Base-by-base conservation (phyloP, 2,797 vertebrate genomes). In the Peromyscus eremicus region DNA sequence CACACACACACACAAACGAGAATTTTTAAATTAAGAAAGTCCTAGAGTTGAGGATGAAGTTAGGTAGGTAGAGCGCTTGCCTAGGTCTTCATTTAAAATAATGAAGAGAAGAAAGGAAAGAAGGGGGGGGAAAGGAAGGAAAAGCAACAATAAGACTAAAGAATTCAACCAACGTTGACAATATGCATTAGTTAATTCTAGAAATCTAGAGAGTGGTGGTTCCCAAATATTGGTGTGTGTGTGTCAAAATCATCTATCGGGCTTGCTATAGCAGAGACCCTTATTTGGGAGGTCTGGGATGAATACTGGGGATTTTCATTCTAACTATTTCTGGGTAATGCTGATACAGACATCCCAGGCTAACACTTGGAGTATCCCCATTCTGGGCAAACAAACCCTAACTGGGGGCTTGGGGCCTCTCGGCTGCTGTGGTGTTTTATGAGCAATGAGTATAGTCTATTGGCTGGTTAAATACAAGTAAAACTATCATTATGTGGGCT, bases 391-490 rank as follows among this genome's bases (percentile, higher is more conserved):
- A 46, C 2, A 46, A 29, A 66, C 68, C 27, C 82, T n/a, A 43
- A 52, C 17, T 11, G 57, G 68, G 5, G 76, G 55, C 13, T 43
- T 25, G 1, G 23, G 27, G 27, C 84, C 66, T 40, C 46, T n/a
- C 27, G 64, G 87, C 91, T 55, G 80, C 64, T 29, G 23, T 64
- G 86, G 62, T 80, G 76, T 90, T 94, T 97, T 80, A 66, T 92
- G 76, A 93, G 80, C 76, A 93, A 76, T 81, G 46, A 94, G n/a
- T 73, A 46, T 49, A 95, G 84, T 90, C 83, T 93, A 81, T 46
- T 92, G 84, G 52, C 84, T 96, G 91, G 92, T 83, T 82, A 96
- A 96, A 96, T 88, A 94, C 66, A 94, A 96, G 70, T 55, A 76
- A 94, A 94, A 91, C 88, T 70, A 91, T 77, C 84, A 88, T 97